Conservation (phyloP, 1,140 invertebrate genomes). For the Pachypsylla venusta region DNA sequence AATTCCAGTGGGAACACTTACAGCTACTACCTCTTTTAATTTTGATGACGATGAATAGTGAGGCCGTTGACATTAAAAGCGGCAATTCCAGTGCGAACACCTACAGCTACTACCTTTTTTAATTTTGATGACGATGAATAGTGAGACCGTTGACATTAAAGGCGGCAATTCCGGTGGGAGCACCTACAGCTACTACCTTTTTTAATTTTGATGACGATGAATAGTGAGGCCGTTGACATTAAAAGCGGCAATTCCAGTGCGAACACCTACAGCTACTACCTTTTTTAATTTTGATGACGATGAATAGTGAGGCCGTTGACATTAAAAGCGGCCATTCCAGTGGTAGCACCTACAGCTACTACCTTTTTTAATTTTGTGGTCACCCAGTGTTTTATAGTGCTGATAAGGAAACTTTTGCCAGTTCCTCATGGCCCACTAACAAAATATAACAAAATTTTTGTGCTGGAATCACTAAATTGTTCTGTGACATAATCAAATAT, state of each 20-base stretch:
- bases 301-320: constrained; percentile 23
- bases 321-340: constrained; percentile 25
- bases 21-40: too few species aligned
- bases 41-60: constrained; percentile 23
- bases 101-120: constrained; percentile 21
- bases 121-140: constrained; percentile 22
- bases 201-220: constrained; percentile 19
- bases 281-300: too few species aligned
- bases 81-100: constrained; percentile 24
- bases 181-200: constrained; percentile 23
- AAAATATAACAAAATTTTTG: constrained; percentile 13
- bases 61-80: constrained; percentile 25
- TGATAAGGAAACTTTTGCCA: constrained; percentile 23
- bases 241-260: constrained; percentile 24
- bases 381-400: constrained; percentile 17
- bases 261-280: constrained; percentile 22
- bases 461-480: not conserved
- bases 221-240: constrained; percentile 25
- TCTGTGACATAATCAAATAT: constrained; percentile 21
- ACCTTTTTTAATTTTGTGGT: constrained; percentile 20
- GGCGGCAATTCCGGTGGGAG: constrained; percentile 25
- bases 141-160: constrained; percentile 25
- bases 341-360: constrained; percentile 23
- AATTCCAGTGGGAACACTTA: too few species aligned
- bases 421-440: constrained; percentile 20